A percentile compares a stretch with the other conserved stretches of the same genome.
phyloP scores from a whole-genome alignment of 2,113 vertebrate species.

The Heterochromis multidens region DNA sequence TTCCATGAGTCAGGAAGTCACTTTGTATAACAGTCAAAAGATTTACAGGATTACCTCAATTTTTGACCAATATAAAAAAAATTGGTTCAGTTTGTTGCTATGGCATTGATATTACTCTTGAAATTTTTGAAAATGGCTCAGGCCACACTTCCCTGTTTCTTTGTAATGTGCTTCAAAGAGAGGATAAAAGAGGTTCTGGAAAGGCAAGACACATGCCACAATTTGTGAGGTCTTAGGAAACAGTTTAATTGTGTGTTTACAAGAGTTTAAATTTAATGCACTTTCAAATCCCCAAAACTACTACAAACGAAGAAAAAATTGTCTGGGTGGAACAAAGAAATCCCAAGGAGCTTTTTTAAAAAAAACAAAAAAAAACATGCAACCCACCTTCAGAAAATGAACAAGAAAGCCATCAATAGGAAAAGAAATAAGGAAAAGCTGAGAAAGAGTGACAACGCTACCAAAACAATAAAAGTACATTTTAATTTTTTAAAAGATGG shows the following conservation, averaged over 20 bases:
- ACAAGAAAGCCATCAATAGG: accelerated
- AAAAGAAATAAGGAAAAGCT: conserved; percentile 2
- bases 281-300: background rate
- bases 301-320: background rate
- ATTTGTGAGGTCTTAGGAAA: conserved; percentile 14
- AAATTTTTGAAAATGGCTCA: background rate
- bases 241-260: background rate
- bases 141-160: background rate
- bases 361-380: conserved; percentile 11
- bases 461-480: conserved; percentile 11
- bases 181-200: background rate
- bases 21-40: background rate
- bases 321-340: conserved; percentile 48
- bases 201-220: background rate
- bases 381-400: background rate
- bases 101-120: background rate
- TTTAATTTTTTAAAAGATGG: background rate
- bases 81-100: background rate
- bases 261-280: background rate
- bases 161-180: background rate
- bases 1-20: background rate
- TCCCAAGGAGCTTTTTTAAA: background rate
- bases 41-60: background rate
- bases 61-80: background rate
- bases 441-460: background rate